Evolutionary conservation across 2,888 invertebrate genomes (phyloP), one percentile per base, ranked within the genome.

Genomic region (Danaus chrysippus): DNA sequence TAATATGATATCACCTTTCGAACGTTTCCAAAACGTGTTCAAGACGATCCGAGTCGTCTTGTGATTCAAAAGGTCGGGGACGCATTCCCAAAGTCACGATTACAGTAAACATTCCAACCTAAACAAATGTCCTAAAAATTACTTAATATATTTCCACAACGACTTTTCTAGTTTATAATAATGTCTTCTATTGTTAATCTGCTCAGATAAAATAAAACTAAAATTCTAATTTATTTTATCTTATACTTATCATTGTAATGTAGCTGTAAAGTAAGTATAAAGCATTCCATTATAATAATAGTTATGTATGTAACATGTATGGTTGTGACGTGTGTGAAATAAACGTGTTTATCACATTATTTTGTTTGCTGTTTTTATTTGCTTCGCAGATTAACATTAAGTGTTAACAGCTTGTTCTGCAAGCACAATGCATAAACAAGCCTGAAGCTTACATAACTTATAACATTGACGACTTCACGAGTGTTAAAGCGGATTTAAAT

Each of bases 281-380:
- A 15, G 44, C 44, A 57, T 46, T 44, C 46, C 23, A 46, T 57
- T 72, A 73, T 71, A 59, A 57, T 34, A 60, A 52, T 64, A 64
- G 41, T 53, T 66, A 68, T 79, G 73, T 78, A 79, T 79, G 75
- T 78, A 78, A 81, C 73, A 76, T 71, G 81, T 81, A 77, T 77
- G 84, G 68, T 71, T 81, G 84, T 78, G 63, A 66, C 66, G 66
- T 64, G 62, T 70, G 79, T 54, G 58, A 81, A 87, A 88, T 89
- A 91, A 89, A 89, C 82, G 83, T 87, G 86, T 84, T 84, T 86
- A 82, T 81, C 81, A 77, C 78, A 86, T 79, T 81, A 78, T 74
- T 61, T 63, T 82, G 77, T 84, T 82, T 84, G 77, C 74, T 66
- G 69, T 84, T 84, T 79, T 80, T 80, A 80, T 85, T 84, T 77